Conservation (phyloP, 2,797 vertebrate species). For the Sitta carolinensis region DNA sequence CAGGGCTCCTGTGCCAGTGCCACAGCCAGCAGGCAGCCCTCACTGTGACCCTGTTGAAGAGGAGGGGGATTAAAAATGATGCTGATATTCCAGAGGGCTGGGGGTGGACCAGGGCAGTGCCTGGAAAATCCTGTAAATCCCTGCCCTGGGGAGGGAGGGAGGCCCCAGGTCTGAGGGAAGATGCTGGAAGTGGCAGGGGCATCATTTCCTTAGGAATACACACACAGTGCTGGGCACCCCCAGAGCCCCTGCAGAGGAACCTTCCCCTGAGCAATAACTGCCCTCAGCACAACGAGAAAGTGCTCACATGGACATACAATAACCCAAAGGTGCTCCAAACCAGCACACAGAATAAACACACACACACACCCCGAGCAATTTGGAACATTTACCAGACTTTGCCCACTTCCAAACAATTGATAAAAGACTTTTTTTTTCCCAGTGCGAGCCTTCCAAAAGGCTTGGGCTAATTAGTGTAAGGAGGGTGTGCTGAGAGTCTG, state of each 20-base stretch:
- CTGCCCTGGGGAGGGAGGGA: background rate
- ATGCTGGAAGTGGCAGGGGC: background rate
- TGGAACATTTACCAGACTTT: background rate
- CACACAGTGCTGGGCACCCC: fast-evolving
- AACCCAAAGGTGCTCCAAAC: background rate
- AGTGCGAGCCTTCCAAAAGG: fast-evolving
- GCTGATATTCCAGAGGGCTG: background rate
- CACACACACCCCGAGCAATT: background rate
- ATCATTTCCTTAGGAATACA: no score
- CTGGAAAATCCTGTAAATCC: background rate
- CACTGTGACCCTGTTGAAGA: fast-evolving
- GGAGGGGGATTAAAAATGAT: background rate
- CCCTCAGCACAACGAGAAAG: background rate
- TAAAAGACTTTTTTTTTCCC: background rate
- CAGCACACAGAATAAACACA: background rate
- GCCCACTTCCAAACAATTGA: background rate
- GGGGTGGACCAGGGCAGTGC: background rate
- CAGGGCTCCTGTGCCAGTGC: background rate
- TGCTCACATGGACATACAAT: background rate
- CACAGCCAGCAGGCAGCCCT: background rate
- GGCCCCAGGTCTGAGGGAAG: background rate
- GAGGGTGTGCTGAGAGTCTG: background rate
- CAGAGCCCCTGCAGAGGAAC: background rate
- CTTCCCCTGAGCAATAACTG: background rate
- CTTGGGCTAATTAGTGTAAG: background rate